These are phyloP conservation scores for Melanerpes aurifrons DNA, from an alignment of 2,113 vertebrate species.

Conservation along the genomic window DNA sequence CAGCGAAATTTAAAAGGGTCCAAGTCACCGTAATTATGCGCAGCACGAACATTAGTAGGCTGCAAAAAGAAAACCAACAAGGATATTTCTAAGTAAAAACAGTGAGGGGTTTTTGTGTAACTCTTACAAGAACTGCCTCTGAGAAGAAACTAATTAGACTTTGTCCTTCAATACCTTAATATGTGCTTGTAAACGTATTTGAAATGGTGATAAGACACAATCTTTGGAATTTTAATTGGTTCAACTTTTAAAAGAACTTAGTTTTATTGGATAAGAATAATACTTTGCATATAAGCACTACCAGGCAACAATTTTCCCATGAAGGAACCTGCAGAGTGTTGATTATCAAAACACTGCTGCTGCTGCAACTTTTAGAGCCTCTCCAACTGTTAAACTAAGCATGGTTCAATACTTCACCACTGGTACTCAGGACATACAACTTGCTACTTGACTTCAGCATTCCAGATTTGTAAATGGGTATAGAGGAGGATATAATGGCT, in stretches of 20 bases:
- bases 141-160: neutral
- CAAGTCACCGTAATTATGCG: conserved; percentile 84
- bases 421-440: neutral
- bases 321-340: neutral
- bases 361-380: neutral
- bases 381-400: neutral
- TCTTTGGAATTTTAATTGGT: neutral
- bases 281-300: neutral
- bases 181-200: neutral
- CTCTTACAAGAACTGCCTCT: neutral
- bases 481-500: neutral
- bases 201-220: neutral
- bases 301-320: neutral
- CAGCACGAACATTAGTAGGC: conserved; percentile 82
- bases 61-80: conserved; percentile 10
- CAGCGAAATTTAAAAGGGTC: conserved; percentile 96
- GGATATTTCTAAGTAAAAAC: neutral
- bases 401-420: neutral
- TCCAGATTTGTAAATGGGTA: neutral
- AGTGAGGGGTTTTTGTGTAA: neutral
- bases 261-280: conserved; percentile 30
- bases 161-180: neutral
- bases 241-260: conserved; percentile 14
- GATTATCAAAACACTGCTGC: neutral
- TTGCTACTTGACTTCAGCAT: neutral